phyloP scores from a whole-genome alignment of 2,113 vertebrate species.

The Gulo gulo region DNA sequence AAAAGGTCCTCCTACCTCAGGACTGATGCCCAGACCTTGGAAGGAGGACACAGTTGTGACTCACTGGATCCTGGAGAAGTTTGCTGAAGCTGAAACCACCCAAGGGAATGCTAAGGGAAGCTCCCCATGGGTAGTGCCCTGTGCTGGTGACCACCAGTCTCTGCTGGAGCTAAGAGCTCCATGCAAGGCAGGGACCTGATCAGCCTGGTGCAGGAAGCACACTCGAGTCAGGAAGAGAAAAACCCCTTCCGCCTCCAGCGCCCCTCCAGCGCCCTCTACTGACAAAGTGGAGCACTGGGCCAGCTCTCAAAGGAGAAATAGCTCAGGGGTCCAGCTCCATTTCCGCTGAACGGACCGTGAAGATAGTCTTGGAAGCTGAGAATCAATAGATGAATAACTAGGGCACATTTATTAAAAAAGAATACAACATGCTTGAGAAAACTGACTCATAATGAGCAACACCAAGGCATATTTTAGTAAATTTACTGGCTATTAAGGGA shows the following conservation, averaged over 20 bases:
- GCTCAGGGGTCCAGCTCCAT: neutral
- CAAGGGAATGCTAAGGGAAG: neutral
- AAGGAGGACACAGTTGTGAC: neutral
- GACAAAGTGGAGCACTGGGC: neutral
- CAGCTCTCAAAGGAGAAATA: neutral
- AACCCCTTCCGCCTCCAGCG: neutral
- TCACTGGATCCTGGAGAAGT: neutral
- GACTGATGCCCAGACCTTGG: neutral
- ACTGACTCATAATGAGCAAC: neutral
- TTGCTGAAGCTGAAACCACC: neutral
- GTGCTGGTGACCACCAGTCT: neutral
- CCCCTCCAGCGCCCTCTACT: neutral
- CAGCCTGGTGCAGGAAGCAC: neutral
- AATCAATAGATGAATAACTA: neutral
- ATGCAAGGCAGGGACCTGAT: rapidly evolving
- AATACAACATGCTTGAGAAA: neutral
- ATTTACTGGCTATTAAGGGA: neutral
- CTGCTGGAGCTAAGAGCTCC: neutral
- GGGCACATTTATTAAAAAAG: neutral
- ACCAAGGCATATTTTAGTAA: neutral
- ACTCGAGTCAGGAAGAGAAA: neutral
- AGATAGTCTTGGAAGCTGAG: neutral
- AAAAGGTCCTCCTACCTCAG: neutral
- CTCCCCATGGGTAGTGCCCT: neutral
- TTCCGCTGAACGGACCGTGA: rapidly evolving